Evolutionary conservation across 2,888 invertebrate genomes (phyloP).

Genomic region (Oligia fasciuncula): DNA sequence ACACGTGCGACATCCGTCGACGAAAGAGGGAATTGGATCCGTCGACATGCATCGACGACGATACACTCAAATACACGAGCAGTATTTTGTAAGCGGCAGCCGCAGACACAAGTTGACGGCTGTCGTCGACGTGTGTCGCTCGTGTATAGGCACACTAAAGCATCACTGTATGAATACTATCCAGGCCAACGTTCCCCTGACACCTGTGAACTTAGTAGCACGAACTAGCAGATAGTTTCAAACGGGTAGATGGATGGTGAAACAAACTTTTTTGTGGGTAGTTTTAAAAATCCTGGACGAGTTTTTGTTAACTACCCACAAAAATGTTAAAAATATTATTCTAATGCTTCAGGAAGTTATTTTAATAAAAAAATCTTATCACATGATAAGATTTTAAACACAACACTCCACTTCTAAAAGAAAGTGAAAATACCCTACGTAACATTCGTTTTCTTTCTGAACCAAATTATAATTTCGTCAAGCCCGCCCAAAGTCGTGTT

Average conservation of each 20-base stretch:
- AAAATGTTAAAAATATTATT: not conserved
- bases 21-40: too few relatives aligned
- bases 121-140: too few relatives aligned
- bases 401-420: not conserved
- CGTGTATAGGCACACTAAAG: not conserved
- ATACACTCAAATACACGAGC: too few relatives aligned
- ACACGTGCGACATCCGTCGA: too few relatives aligned
- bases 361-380: not conserved
- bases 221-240: not conserved
- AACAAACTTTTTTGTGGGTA: not conserved
- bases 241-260: not conserved
- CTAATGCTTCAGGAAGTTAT: not conserved
- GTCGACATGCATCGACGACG: too few relatives aligned
- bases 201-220: not conserved
- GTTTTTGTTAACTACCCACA: too few relatives aligned
- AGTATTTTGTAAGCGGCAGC: too few relatives aligned
- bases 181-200: not conserved
- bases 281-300: not conserved
- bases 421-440: constrained; percentile 37
- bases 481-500: not conserved
- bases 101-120: too few relatives aligned
- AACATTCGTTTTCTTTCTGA: constrained; percentile 8
- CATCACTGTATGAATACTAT: not conserved
- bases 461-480: not conserved
- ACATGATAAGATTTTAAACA: not conserved